phyloP scores from a whole-genome alignment of 2,888 invertebrate genomes.

The Diploptera punctata region DNA sequence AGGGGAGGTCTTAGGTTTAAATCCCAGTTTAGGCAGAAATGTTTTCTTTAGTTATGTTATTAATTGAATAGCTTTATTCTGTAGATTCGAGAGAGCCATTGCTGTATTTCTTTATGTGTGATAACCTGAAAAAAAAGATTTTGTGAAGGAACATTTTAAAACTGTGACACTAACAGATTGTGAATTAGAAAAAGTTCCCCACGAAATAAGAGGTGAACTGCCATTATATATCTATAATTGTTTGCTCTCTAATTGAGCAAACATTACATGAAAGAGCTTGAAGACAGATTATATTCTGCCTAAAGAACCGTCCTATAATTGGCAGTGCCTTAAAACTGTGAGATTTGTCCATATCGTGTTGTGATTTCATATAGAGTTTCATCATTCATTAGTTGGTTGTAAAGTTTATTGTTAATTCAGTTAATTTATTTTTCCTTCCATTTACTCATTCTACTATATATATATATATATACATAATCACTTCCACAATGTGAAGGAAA shows the following conservation, averaged over 20 bases:
- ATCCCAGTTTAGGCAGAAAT: no score
- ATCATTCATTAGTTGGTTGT: neutral
- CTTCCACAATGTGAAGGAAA: neutral
- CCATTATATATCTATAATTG: neutral
- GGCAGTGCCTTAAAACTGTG: constrained; percentile 10
- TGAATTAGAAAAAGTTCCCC: no score
- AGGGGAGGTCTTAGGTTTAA: no score
- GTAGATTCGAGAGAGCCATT: no score
- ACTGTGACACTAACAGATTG: no score
- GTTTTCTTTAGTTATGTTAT: no score
- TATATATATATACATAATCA: no score
- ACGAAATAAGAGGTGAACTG: neutral
- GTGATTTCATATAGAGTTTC: neutral
- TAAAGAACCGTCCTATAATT: constrained; percentile 7
- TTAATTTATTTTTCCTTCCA: neutral
- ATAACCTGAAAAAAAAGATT: no score
- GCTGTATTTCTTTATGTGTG: no score
- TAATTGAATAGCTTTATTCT: no score
- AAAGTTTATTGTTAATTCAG: neutral
- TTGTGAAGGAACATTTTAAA: no score
- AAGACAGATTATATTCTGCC: neutral
- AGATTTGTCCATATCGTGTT: constrained; percentile 9
- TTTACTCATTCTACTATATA: neutral
- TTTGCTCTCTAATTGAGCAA: neutral
- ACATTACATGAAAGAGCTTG: constrained; percentile 7